Evolutionary conservation across 2,113 vertebrate genomes (phyloP).

Genomic region (Ailuropoda melanoleuca): DNA sequence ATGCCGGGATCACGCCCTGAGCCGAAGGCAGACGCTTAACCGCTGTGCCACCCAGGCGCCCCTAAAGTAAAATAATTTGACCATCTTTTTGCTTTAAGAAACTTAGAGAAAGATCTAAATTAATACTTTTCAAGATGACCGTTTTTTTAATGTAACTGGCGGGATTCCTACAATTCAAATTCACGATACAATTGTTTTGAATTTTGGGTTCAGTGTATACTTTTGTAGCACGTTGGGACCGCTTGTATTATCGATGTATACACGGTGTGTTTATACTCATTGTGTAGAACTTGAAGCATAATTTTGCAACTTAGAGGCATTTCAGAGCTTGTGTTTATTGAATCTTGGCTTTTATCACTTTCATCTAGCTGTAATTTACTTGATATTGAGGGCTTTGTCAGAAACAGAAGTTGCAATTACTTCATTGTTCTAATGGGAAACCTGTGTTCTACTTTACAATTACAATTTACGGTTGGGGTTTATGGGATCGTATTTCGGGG

Average conservation of each 20-base stretch:
- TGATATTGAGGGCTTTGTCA: conserved; percentile 26
- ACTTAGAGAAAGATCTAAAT: conserved; percentile 47
- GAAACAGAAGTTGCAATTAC: background rate
- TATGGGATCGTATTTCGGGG: conserved; percentile 5
- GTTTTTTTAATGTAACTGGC: conserved; percentile 42
- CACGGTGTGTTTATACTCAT: background rate
- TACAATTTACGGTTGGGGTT: background rate
- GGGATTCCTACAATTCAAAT: conserved; percentile 26
- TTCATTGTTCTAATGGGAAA: background rate
- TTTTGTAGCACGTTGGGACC: background rate
- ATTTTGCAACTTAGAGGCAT: conserved; percentile 21
- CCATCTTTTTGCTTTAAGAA: conserved; percentile 41
- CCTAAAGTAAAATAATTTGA: conserved; percentile 42
- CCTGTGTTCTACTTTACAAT: conserved; percentile 35
- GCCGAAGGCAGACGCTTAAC: no score
- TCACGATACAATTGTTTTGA: background rate
- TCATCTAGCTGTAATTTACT: conserved; percentile 27
- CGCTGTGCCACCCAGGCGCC: no score
- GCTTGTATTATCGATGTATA: background rate
- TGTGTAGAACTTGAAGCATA: conserved; percentile 26
- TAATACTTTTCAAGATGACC: background rate
- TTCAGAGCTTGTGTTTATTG: background rate
- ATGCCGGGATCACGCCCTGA: no score
- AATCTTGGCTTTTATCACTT: conserved; percentile 34
- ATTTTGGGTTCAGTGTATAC: background rate